Evolutionary conservation across 2,888 invertebrate genomes (phyloP), one percentile per base, ranked within the genome.

Genomic region (Villa cingulata): DNA sequence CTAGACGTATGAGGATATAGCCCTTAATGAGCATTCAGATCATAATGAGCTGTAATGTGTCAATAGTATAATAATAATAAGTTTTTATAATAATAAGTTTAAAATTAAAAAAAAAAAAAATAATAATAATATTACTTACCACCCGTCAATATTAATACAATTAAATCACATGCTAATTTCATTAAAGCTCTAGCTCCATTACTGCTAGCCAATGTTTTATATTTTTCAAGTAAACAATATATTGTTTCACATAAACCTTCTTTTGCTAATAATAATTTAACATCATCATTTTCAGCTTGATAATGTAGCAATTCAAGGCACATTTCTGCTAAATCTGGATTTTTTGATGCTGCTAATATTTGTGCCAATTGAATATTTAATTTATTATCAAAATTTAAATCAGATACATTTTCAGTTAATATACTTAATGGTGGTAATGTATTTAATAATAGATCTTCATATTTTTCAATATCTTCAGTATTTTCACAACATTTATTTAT

Each of bases 141-240:
- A 70, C 88, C 90, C 48, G 87, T 89, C 38, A 91, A 71, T 49
- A 91, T 81, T 45, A 86, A 75, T 29, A 90, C 83, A 55, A 91
- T 78, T 34, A 91, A 74, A 65, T 91, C 89, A 60, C 89, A 89
- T 19, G 89, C 86, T 62, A 85, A 75, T 69, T 88, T 89, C 67
- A 87, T 75, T 6, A 85, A 72, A 3, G 81, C 77, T 56, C 79
- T 70, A 17, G 76, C 76, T 52, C 67, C 69, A 53, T 80, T 81
- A 55, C 81, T 80, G 60, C 79, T 79, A 45, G 74, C 75, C 48
- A 77, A 70, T 56, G 69, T 74, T 62, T 74, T 80, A 59, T 81
- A 78, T 57, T 79, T 78, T 61, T 86, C 84, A 34, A 90, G 71
- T 16, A 88, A 72, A 43, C 76, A 72, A 59, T 86, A 80, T 27